Evolutionary conservation across 2,888 invertebrate species (phyloP), one percentile per base, ranked within the genome.

Genomic region (Erebia ligea): DNA sequence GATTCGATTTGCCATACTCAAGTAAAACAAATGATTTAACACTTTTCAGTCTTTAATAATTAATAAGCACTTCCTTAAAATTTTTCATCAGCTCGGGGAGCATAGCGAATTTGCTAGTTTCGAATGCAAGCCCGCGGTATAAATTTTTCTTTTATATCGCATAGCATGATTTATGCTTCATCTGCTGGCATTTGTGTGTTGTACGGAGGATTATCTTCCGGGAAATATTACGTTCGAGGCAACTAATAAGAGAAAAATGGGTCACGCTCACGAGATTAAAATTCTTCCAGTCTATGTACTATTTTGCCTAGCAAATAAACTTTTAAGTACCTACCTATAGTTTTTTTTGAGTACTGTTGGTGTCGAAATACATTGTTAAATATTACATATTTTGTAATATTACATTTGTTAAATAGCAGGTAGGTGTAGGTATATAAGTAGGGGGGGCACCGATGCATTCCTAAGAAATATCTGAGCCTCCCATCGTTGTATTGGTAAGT

Each of bases 111-210:
- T 66, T 57, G 66, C 66, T 66, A 66, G 65, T 69, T 66, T 65
- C 59, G 54, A 69, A 69, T 69, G 69, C 65, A 65, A 69, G 61
- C 15, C 17, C 65, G 59, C 48, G 65, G 65, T 45, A 54, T 61
- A 61, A 66, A 59, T 59, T 61, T 65, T 65, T 69, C 69, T 69
- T 58, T 69, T 69, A 69, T 59, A 66, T 25, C 13, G 34, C 42
- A 54, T 66, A 42, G 64, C 45, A 64, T 72, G 69, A 73, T 73
- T 73, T 70, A 73, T 68, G 70, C 68, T 73, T 70, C 56, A 70
- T 70, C 70, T 62, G 45, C 64, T 66, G 21, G 65, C 65, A 59
- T 69, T 65, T 61, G 65, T 69, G 65, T 69, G 50, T 58, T 70
- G 21, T 70, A 65, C 70, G 65, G 59, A 64, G 64, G 62, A 70